phyloP scores from a whole-genome alignment of 2,888 invertebrate species.

The Cyrtodaria siliqua region DNA sequence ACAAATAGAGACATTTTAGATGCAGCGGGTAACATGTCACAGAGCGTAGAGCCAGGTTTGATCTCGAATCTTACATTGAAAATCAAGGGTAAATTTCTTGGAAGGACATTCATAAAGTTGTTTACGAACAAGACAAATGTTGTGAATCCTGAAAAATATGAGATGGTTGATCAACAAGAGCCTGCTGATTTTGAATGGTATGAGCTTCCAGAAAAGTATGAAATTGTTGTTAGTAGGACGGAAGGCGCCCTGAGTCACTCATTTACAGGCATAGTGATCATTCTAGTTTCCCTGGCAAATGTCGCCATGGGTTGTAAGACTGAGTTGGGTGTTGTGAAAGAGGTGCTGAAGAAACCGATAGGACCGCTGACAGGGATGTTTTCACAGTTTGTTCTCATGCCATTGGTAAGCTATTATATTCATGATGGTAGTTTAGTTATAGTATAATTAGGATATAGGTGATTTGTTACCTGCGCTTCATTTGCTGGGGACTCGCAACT shows the following conservation, averaged over 20 bases:
- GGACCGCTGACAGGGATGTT: constrained; percentile 87
- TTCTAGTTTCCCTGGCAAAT: constrained; percentile 80
- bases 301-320: constrained; percentile 87
- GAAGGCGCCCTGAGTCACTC: constrained; percentile 66
- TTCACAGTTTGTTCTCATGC: constrained; percentile 88
- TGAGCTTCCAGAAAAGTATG: constrained; percentile 56
- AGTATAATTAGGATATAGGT: too few species aligned
- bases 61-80: constrained; percentile 49
- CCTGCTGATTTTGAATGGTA: constrained; percentile 56
- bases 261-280: constrained; percentile 72
- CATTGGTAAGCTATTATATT: too few species aligned
- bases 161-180: background rate
- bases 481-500: too few species aligned
- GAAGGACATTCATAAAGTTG: constrained; percentile 56
- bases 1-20: constrained; percentile 46
- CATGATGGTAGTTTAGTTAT: too few species aligned
- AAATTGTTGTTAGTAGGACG: constrained; percentile 66
- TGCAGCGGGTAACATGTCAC: constrained; percentile 22
- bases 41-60: constrained; percentile 20
- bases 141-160: constrained; percentile 18
- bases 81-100: constrained; percentile 65
- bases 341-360: constrained; percentile 86
- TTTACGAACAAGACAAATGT: constrained; percentile 39
- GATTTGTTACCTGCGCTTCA: too few species aligned
- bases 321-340: constrained; percentile 83